Conservation (phyloP, 2,113 vertebrate species). For the Eretmochelys imbricata region DNA sequence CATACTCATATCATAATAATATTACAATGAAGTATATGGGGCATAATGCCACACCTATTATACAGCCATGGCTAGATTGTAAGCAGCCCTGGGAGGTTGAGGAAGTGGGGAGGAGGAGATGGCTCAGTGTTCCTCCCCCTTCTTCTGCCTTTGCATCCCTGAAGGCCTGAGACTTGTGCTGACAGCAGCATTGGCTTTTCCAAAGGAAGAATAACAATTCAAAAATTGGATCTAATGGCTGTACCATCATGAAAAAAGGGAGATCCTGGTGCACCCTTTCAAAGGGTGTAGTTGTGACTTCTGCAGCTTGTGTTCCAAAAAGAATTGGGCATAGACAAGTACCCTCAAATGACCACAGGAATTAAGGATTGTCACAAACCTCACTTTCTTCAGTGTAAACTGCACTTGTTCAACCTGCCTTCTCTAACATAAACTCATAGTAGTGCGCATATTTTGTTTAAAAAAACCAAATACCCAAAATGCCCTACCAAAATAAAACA, state of each 20-base stretch:
- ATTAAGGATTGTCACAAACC: background rate
- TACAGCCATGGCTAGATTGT: background rate
- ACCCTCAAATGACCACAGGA: background rate
- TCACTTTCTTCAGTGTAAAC: background rate
- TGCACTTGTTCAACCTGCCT: background rate
- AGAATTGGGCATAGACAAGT: fast-evolving
- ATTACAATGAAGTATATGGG: too few relatives aligned
- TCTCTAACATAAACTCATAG: background rate
- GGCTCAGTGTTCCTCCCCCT: too few relatives aligned
- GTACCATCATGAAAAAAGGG: background rate
- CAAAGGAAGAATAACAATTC: background rate
- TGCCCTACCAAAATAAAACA: background rate
- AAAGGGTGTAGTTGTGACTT: background rate
- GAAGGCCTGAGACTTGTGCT: background rate
- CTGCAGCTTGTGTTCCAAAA: background rate
- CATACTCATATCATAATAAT: too few relatives aligned
- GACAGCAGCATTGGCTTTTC: background rate
- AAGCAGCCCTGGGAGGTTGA: background rate
- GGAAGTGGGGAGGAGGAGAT: too few relatives aligned
- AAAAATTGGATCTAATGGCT: background rate
- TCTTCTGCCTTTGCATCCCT: too few relatives aligned
- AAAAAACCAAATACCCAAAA: background rate
- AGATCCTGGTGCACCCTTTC: background rate
- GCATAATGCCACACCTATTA: background rate
- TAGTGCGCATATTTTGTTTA: background rate